Evolutionary conservation across 64 coral and sea anemone species (phyloP).

Genomic region (Platygyra sinensis): DNA sequence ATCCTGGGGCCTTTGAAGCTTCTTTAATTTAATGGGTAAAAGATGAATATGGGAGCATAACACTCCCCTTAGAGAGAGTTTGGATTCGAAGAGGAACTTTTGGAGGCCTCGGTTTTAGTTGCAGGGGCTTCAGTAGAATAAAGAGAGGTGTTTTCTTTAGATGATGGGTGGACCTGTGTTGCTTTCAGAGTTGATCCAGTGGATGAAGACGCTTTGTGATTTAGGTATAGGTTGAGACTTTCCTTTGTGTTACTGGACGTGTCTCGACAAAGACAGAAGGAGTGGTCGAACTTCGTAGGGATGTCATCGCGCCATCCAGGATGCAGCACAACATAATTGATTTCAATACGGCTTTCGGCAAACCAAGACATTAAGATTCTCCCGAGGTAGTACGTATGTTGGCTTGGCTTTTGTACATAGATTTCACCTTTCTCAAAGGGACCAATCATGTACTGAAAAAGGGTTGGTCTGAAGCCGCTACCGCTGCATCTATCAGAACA

Average conservation of each 20-base stretch:
- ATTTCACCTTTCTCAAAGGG: background rate
- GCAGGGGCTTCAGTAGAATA: background rate
- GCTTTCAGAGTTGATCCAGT: background rate
- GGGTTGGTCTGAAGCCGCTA: conserved; percentile 1
- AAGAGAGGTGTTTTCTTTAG: background rate
- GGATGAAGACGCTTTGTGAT: background rate
- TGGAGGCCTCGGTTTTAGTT: background rate
- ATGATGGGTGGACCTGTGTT: background rate
- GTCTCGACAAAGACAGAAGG: background rate
- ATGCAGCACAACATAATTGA: conserved; percentile 16
- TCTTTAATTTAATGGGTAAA: too few relatives aligned
- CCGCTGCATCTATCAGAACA: background rate
- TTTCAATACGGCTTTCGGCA: conserved; percentile 3
- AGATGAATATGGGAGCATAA: too few relatives aligned
- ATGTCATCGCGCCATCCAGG: background rate
- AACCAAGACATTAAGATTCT: conserved; percentile 31
- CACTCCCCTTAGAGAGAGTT: too few relatives aligned
- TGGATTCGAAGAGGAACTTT: background rate
- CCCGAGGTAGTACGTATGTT: conserved; percentile 35
- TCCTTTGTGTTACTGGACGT: background rate
- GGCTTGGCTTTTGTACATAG: conserved; percentile 17
- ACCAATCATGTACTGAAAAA: conserved; percentile 18
- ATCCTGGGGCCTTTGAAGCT: too few relatives aligned
- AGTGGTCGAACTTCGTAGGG: background rate
- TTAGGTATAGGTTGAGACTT: background rate